Evolutionary conservation across 1,140 invertebrate species (phyloP), one percentile per base, ranked within the genome.

Genomic region (Drosophila albomicans): DNA sequence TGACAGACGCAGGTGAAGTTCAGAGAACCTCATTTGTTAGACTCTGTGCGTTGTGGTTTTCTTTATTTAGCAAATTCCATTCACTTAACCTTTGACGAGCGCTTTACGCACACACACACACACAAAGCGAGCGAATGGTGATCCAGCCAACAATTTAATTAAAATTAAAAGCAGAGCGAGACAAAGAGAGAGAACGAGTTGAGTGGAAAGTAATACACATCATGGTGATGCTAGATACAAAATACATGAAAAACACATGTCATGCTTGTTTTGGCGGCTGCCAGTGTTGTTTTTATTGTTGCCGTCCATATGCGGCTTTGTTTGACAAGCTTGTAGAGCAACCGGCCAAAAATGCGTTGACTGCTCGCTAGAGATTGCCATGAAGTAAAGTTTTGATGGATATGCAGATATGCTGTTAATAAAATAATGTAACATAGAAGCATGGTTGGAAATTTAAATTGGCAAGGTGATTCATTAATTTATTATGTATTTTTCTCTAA

Each of bases 61-160:
- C 10, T 69, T 69, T 69, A 61, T 71, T 64, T 71, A 32, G 15
- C 13, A 54, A 61, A 54, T 69, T 62, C 35, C 38, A 65, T 54
- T 54, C 51, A 65, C 32, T 70, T 70, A 64, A 71, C 61, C 51
- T 71, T 71, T 64, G 68, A 49, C 49, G 52, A 45, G 35, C 32
- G 63, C 4, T 57, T 15, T 13, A 46, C 41, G 46, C 20, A 67
- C 30, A 56, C 43, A 66, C 41, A 56, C 43, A 66, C 48, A 57
- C 32, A 48, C n/a, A n/a, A 11, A 54, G 16, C 30, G n/a, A 35
- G 20, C 35, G 13, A 68, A 32, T 48, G 68, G 48, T 56, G 62
- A 54, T 66, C 56, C 35, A 51, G 69, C 48, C 67, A 77, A 77
- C 75, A 77, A 77, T 67, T 77, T 67, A 66, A 77, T 77, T 74